Evolutionary conservation across 2,113 vertebrate genomes (phyloP).

Genomic region (Sciurus niger): DNA sequence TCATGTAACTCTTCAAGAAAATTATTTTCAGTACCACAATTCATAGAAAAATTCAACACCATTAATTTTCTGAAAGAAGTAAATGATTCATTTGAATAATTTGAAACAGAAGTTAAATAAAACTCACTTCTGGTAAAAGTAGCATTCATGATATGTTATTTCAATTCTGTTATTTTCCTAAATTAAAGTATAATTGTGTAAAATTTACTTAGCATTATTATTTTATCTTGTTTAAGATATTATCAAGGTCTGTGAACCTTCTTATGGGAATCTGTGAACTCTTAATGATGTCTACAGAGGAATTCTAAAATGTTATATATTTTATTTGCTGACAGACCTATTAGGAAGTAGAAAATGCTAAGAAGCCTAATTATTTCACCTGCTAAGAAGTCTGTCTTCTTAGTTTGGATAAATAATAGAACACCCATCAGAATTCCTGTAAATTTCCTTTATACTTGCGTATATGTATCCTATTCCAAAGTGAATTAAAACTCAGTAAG

Average conservation of each 20-base stretch:
- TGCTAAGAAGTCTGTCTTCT: not conserved
- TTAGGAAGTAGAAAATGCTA: not conserved
- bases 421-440: not conserved
- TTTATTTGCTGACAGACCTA: conserved; percentile 21
- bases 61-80: conserved; percentile 22
- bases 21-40: not conserved
- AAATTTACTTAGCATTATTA: not conserved
- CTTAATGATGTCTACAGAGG: not conserved
- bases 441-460: not conserved
- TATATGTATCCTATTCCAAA: not conserved
- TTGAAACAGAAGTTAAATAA: conserved; percentile 40
- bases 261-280: not conserved
- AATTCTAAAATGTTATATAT: not conserved
- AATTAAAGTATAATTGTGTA: conserved; percentile 7
- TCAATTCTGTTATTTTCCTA: conserved; percentile 8
- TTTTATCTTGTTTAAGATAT: conserved; percentile 40
- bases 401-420: not conserved
- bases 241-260: not conserved
- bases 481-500: not conserved
- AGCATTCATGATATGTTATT: not conserved
- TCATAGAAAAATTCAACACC: conserved; percentile 10
- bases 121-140: conserved; percentile 42
- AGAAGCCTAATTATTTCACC: not conserved
- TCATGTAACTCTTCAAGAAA: conserved; percentile 35
- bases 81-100: conserved; percentile 44